phyloP scores from a whole-genome alignment of 2,797 vertebrate genomes.

The Siniperca undulata region DNA sequence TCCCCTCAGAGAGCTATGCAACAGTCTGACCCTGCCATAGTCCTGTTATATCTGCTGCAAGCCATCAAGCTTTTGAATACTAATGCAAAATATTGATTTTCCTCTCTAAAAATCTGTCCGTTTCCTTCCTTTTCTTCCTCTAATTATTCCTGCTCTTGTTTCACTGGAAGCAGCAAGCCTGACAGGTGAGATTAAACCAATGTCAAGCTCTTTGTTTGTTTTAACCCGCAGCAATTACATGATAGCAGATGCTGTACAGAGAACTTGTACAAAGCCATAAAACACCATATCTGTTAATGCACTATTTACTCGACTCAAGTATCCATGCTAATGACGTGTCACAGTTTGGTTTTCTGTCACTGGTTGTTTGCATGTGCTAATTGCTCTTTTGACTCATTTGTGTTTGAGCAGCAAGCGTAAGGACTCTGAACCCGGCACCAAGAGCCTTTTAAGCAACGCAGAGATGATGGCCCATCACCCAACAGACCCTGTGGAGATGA shows the following conservation, averaged over 20 bases:
- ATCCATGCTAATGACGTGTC: conserved; percentile 53
- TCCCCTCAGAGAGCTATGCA: conserved; percentile 57
- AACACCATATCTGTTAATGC: conserved; percentile 52
- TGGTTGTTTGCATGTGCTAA: conserved; percentile 64
- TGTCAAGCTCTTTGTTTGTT: conserved; percentile 71
- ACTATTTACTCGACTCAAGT: conserved; percentile 52
- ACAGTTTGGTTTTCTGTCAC: conserved; percentile 30
- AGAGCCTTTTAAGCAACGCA: conserved; percentile 94
- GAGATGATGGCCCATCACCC: conserved; percentile 96
- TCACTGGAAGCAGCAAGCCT: conserved; percentile 91
- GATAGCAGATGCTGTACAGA: conserved; percentile 26
- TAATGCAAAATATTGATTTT: conserved; percentile 85
- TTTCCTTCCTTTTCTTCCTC: conserved; percentile 74
- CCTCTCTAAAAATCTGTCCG: conserved; percentile 77
- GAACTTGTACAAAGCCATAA: conserved; percentile 42
- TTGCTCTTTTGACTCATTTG: conserved; percentile 63
- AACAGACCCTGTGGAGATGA: conserved; percentile 98
- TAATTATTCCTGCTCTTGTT: conserved; percentile 77
- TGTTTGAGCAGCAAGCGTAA: conserved; percentile 92
- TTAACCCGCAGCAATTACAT: conserved; percentile 68
- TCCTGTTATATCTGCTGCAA: conserved; percentile 70
- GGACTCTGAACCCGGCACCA: conserved; percentile 95
- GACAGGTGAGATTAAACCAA: conserved; percentile 91
- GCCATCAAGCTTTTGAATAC: conserved; percentile 84
- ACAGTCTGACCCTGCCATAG: conserved; percentile 57